These are phyloP conservation scores for Serinus canaria DNA, from an alignment of 2,113 vertebrate species.

Conservation along the genomic window DNA sequence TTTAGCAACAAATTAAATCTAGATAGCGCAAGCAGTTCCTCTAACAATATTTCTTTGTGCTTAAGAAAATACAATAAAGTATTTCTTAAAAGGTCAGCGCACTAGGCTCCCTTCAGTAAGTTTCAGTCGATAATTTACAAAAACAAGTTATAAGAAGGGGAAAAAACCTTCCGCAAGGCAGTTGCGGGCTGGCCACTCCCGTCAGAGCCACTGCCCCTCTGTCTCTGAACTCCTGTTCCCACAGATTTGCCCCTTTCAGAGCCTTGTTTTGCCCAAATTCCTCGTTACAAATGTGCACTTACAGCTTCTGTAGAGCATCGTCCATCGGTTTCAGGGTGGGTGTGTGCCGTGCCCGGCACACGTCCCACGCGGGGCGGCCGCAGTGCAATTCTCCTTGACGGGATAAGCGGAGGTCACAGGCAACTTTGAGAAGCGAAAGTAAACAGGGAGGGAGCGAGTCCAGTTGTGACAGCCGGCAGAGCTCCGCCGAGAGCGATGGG, in stretches of 20 bases:
- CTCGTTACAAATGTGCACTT: neutral
- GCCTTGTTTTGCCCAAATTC: neutral
- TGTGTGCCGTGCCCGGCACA: neutral
- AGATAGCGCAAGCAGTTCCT: neutral
- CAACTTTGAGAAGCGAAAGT: constrained; percentile 11
- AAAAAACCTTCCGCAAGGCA: neutral
- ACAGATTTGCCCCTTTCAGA: neutral
- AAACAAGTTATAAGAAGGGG: neutral
- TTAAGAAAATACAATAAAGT: neutral
- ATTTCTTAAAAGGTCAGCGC: neutral
- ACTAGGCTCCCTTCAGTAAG: neutral
- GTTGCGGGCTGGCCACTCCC: neutral
- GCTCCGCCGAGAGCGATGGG: neutral
- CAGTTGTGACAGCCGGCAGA: neutral
- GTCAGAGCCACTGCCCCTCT: neutral
- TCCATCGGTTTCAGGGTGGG: neutral
- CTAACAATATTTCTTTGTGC: neutral
- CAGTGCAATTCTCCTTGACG: neutral
- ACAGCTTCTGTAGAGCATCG: constrained; percentile 56
- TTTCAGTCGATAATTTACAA: neutral
- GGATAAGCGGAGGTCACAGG: constrained; percentile 15
- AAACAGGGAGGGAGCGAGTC: neutral
- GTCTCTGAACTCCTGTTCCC: neutral
- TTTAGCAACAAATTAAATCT: neutral
- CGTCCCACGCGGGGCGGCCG: neutral